phyloP scores from a whole-genome alignment of 2,888 invertebrate genomes.

The Achlya flavicornis region DNA sequence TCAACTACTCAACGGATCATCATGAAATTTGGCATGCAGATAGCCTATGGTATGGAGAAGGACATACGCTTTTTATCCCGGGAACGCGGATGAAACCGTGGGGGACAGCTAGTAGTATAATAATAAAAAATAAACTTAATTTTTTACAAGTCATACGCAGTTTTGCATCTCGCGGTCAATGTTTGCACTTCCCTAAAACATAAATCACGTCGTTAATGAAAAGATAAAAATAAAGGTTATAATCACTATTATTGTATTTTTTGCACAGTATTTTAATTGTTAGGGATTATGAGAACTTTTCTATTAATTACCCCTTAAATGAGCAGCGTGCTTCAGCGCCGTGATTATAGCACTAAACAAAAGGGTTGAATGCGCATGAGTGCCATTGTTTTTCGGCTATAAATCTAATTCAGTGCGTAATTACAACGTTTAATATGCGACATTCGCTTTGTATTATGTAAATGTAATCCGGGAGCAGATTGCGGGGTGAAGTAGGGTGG shows the following conservation, averaged over 20 bases:
- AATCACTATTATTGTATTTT: slow-evolving; percentile 55
- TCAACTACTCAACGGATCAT: too few species aligned
- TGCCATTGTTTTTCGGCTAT: slow-evolving; percentile 76
- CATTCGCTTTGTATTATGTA: slow-evolving; percentile 80
- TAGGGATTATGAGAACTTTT: slow-evolving; percentile 74
- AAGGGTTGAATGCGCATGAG: slow-evolving; percentile 67
- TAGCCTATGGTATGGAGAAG: too few species aligned
- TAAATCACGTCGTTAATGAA: slow-evolving; percentile 22
- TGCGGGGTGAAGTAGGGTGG: slow-evolving; percentile 71
- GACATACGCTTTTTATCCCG: too few species aligned
- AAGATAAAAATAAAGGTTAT: slow-evolving; percentile 49
- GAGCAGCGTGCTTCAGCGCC: slow-evolving; percentile 66
- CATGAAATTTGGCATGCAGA: too few species aligned
- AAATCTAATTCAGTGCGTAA: slow-evolving; percentile 79
- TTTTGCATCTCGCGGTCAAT: slow-evolving; percentile 11
- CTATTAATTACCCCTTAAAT: slow-evolving; percentile 80
- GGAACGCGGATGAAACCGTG: too few species aligned
- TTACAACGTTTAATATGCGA: slow-evolving; percentile 80
- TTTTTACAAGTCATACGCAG: too few species aligned
- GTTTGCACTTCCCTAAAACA: slow-evolving; percentile 16
- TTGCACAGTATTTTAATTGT: slow-evolving; percentile 67
- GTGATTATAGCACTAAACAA: slow-evolving; percentile 55
- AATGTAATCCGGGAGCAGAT: slow-evolving; percentile 62
- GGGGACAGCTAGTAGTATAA: too few species aligned
- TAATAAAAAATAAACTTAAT: neutral